These are phyloP conservation scores for Ammospiza caudacuta DNA, from an alignment of 2,113 vertebrate species.

Conservation along the genomic window DNA sequence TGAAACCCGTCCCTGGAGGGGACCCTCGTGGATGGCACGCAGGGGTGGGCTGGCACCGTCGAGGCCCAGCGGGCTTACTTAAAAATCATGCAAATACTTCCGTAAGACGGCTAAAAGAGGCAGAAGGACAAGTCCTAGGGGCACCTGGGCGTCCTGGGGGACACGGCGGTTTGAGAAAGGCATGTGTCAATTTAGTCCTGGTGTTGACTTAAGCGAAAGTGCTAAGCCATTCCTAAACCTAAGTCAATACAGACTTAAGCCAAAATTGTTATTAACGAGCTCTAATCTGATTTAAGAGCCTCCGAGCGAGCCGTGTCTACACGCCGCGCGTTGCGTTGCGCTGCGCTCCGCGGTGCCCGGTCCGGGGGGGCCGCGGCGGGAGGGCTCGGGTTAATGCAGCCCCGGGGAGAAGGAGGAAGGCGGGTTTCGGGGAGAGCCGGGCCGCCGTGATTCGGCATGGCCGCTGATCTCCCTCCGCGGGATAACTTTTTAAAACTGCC, in stretches of 20 bases:
- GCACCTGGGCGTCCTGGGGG: background rate
- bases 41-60: background rate
- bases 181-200: slow-evolving; percentile 32
- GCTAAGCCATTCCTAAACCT: slow-evolving; percentile 66
- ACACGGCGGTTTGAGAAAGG: background rate
- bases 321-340: background rate
- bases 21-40: background rate
- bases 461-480: background rate
- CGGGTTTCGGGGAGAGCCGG: background rate
- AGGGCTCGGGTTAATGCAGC: background rate
- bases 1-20: background rate
- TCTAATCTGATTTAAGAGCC: slow-evolving; percentile 60
- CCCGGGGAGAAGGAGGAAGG: background rate
- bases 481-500: background rate
- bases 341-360: background rate
- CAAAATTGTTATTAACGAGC: slow-evolving; percentile 67
- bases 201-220: slow-evolving; percentile 64
- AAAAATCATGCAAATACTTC: background rate
- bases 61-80: background rate
- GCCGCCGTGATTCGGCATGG: background rate
- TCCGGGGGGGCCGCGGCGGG: background rate
- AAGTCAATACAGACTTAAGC: slow-evolving; percentile 68
- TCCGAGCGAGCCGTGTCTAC: slow-evolving; percentile 2
- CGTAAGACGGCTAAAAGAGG: background rate
- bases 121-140: background rate